Evolutionary conservation across 2,797 vertebrate genomes (phyloP).

Genomic region (Hylomyscus alleni): DNA sequence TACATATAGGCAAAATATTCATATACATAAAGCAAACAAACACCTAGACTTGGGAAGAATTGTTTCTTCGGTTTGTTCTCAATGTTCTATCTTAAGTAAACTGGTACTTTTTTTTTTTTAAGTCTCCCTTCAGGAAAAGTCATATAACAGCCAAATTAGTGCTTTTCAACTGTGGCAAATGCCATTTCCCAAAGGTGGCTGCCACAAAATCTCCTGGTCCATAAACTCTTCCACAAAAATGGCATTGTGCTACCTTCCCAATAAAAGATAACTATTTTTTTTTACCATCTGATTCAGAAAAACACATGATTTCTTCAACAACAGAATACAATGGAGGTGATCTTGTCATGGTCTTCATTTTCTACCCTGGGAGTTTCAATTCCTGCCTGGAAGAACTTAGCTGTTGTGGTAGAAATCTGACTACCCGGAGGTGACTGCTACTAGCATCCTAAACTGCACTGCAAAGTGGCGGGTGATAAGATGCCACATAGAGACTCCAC

Average conservation of each 20-base stretch:
- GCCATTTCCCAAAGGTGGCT: conserved; percentile 49
- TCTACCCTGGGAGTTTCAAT: conserved; percentile 22
- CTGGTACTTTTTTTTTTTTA: neutral
- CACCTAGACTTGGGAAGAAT: neutral
- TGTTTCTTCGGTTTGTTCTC: neutral
- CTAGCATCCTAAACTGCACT: conserved; percentile 10
- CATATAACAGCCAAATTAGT: neutral
- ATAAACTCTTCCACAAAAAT: conserved; percentile 28
- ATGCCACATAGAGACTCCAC: neutral
- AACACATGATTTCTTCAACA: neutral
- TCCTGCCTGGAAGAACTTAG: conserved; percentile 30
- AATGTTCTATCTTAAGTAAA: neutral
- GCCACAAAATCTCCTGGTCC: neutral
- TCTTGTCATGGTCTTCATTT: neutral
- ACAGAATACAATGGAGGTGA: neutral
- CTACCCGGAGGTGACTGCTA: neutral
- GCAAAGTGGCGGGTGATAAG: neutral
- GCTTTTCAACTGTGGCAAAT: conserved; percentile 42
- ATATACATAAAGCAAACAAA: neutral
- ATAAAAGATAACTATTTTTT: conserved; percentile 25
- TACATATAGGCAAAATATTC: neutral
- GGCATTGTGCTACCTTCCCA: neutral
- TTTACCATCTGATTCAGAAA: neutral
- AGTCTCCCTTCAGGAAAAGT: neutral
- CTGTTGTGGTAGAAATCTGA: conserved; percentile 4